Percentiles rank a stretch among this genome's conserved stretches.
phyloP scores from a whole-genome alignment of 2,113 vertebrate species.

The Barnardius zonarius region DNA sequence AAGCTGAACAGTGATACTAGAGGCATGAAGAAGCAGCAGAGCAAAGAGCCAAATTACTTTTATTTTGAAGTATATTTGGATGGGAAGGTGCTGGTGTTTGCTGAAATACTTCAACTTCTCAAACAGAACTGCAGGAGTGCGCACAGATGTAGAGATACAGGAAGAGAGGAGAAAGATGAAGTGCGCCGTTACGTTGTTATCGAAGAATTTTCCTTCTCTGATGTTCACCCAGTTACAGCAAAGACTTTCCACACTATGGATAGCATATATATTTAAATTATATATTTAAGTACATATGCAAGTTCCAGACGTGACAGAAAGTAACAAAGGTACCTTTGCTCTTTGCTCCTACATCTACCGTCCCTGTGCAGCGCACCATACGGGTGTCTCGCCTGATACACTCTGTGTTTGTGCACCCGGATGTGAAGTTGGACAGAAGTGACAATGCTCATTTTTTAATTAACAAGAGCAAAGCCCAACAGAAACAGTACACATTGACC shows the following conservation, averaged over 20 bases:
- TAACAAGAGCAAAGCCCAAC: not conserved
- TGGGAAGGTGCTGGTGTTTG: not conserved
- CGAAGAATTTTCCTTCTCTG: not conserved
- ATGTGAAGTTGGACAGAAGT: not conserved
- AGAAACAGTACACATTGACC: not conserved
- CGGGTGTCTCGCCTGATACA: accelerated
- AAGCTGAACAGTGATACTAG: not conserved
- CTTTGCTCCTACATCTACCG: not conserved
- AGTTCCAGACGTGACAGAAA: not conserved
- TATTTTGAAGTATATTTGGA: not conserved
- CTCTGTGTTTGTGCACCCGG: accelerated
- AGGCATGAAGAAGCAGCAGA: not conserved
- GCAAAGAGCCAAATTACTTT: not conserved
- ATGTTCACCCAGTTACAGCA: accelerated
- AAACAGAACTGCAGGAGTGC: not conserved
- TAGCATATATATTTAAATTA: not conserved
- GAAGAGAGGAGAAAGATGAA: not conserved
- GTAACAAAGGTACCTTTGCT: not conserved
- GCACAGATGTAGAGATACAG: not conserved
- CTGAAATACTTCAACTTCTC: not conserved
- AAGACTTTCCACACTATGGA: not conserved
- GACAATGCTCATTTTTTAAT: not conserved
- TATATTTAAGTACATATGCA: accelerated
- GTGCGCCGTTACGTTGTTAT: accelerated
- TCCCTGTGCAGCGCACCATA: accelerated